Evolutionary conservation across 2,113 vertebrate genomes (phyloP).

Genomic region (Conger conger): DNA sequence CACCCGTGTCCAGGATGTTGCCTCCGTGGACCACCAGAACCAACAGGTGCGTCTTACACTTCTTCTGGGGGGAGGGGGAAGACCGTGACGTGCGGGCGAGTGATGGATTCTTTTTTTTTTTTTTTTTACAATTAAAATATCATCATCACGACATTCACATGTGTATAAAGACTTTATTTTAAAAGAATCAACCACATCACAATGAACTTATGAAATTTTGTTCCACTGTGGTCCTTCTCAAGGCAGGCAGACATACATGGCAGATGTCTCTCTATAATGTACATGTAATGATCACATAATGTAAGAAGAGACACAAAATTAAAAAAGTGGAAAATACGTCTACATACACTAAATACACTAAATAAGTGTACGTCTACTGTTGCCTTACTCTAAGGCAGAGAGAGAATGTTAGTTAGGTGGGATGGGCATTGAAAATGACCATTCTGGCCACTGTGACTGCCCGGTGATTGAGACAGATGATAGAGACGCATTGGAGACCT

Average conservation of each 20-base stretch:
- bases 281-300: too few species aligned
- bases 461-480: background rate
- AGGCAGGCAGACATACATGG: too few species aligned
- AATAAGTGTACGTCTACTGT: background rate
- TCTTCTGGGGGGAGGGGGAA: conserved; percentile 46
- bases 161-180: too few species aligned
- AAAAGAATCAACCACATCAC: too few species aligned
- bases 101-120: too few species aligned
- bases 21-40: conserved; percentile 82
- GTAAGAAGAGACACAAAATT: too few species aligned
- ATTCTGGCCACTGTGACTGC: background rate
- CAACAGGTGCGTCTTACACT: conserved; percentile 77
- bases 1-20: conserved; percentile 75
- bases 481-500: background rate
- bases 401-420: background rate
- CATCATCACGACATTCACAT: too few species aligned
- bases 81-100: background rate
- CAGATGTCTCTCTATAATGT: too few species aligned
- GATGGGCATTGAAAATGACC: background rate
- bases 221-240: too few species aligned
- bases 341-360: background rate
- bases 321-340: too few species aligned
- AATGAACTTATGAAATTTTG: too few species aligned
- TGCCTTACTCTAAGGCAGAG: background rate
- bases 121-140: too few species aligned